phyloP scores from a whole-genome alignment of 2,797 vertebrate genomes.

The Gouania willdenowi region DNA sequence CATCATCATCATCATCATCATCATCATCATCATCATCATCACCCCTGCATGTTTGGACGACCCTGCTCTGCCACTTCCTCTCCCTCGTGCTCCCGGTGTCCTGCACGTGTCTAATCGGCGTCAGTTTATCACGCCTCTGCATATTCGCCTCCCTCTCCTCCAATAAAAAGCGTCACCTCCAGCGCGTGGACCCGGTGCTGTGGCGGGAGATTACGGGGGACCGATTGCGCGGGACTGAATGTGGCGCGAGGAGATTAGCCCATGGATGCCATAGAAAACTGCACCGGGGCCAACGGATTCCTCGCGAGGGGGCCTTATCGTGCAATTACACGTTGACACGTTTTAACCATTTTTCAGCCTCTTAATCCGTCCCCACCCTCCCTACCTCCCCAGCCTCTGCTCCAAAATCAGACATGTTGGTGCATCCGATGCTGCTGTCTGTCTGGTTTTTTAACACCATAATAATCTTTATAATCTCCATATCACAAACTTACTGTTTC shows the following conservation, averaged over 20 bases:
- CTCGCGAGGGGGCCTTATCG: slow-evolving; percentile 98
- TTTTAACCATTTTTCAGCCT: slow-evolving; percentile 97
- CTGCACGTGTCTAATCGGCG: slow-evolving; percentile 98
- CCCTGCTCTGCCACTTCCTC: slow-evolving; percentile 73
- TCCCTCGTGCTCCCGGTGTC: slow-evolving; percentile 89
- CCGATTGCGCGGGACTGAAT: slow-evolving; percentile 98
- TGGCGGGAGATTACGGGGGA: slow-evolving; percentile 97
- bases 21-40: too few relatives aligned
- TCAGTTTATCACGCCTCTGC: slow-evolving; percentile 97
- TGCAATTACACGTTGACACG: slow-evolving; percentile 99
- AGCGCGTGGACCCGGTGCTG: slow-evolving; percentile 94
- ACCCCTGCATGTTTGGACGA: too few relatives aligned
- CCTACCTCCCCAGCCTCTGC: slow-evolving; percentile 23
- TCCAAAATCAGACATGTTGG: slow-evolving; percentile 84
- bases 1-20: slow-evolving; percentile 5
- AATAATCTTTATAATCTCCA: too few relatives aligned
- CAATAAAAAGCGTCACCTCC: slow-evolving; percentile 85
- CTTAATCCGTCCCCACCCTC: slow-evolving; percentile 85
- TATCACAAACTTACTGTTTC: too few relatives aligned
- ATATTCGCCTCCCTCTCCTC: slow-evolving; percentile 91
- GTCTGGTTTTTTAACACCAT: too few relatives aligned
- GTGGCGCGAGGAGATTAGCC: slow-evolving; percentile 96
- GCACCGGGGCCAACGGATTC: slow-evolving; percentile 98
- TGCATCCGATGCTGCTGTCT: slow-evolving; percentile 51
- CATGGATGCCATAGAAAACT: slow-evolving; percentile 89